Conservation (phyloP, 2,888 invertebrate species). For the Synanthedon vespiformis region DNA sequence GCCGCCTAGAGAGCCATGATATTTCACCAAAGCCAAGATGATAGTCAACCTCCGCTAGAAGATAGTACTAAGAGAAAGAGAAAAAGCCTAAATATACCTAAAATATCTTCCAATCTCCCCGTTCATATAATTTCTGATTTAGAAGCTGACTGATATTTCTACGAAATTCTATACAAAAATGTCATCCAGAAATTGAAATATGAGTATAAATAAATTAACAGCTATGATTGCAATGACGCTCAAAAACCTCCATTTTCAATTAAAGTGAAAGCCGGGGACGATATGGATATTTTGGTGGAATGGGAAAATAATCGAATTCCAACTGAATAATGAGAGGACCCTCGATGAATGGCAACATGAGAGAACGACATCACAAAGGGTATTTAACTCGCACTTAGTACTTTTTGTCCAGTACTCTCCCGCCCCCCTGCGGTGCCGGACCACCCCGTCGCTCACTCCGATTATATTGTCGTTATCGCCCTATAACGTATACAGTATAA, state of each 20-base stretch:
- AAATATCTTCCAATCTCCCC: no score
- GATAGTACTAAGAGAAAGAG: no score
- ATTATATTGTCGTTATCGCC: slow-evolving; percentile 66
- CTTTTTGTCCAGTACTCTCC: slow-evolving; percentile 43
- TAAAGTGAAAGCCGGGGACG: slow-evolving; percentile 63
- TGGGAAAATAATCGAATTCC: slow-evolving; percentile 71
- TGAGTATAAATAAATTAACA: slow-evolving; percentile 46
- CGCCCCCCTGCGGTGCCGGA: slow-evolving; percentile 34
- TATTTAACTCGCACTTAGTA: slow-evolving; percentile 69
- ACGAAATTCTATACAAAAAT: background rate
- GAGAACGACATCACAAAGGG: slow-evolving; percentile 61
- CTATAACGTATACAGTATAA: slow-evolving; percentile 65
- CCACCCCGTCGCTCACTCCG: slow-evolving; percentile 28
- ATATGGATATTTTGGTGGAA: slow-evolving; percentile 66
- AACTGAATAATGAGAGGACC: slow-evolving; percentile 67
- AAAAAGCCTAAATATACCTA: no score
- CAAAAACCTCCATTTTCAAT: slow-evolving; percentile 59
- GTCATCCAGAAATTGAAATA: slow-evolving; percentile 10
- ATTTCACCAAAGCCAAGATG: no score
- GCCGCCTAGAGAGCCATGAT: no score
- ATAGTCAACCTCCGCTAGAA: no score
- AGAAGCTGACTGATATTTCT: background rate
- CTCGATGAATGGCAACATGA: slow-evolving; percentile 57
- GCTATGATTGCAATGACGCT: slow-evolving; percentile 36
- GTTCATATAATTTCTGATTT: no score